A percentile compares a stretch with the other conserved stretches of the same genome.
phyloP scores from a whole-genome alignment of 2,113 vertebrate species.

The Ctenodactylus gundi region DNA sequence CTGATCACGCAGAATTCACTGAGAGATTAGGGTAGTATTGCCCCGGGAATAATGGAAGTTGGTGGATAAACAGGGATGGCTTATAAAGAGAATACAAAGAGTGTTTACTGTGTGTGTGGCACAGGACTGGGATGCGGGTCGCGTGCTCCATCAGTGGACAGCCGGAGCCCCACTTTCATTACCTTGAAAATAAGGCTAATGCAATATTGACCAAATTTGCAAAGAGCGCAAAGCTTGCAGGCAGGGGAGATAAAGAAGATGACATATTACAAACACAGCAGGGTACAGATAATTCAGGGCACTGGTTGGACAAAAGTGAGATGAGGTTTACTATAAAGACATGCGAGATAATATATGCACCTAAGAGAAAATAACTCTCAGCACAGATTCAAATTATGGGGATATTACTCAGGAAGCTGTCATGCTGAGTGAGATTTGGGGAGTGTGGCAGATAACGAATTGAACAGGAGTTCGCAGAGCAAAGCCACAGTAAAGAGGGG shows the following conservation, averaged over 20 bases:
- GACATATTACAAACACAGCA: conserved; percentile 76
- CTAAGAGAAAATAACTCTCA: conserved; percentile 73
- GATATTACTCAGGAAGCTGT: conserved; percentile 72
- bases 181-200: conserved; percentile 80
- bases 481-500: conserved; percentile 33
- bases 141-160: background rate
- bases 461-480: conserved; percentile 65
- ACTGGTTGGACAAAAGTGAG: conserved; percentile 64
- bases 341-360: conserved; percentile 61
- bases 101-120: background rate
- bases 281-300: conserved; percentile 59
- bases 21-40: conserved; percentile 61
- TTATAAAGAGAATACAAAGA: conserved; percentile 48
- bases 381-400: conserved; percentile 67
- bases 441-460: conserved; percentile 60
- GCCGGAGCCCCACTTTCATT: conserved; percentile 41
- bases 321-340: conserved; percentile 69
- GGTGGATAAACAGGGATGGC: conserved; percentile 12
- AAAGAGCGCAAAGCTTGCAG: conserved; percentile 73
- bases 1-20: background rate
- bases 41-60: conserved; percentile 51
- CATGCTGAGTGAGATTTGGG: conserved; percentile 66
- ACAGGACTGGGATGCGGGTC: background rate
- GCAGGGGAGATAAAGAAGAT: conserved; percentile 65
- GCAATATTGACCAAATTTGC: conserved; percentile 80